Evolutionary conservation across 2,113 vertebrate genomes (phyloP).

Genomic region (Hippolais icterina): DNA sequence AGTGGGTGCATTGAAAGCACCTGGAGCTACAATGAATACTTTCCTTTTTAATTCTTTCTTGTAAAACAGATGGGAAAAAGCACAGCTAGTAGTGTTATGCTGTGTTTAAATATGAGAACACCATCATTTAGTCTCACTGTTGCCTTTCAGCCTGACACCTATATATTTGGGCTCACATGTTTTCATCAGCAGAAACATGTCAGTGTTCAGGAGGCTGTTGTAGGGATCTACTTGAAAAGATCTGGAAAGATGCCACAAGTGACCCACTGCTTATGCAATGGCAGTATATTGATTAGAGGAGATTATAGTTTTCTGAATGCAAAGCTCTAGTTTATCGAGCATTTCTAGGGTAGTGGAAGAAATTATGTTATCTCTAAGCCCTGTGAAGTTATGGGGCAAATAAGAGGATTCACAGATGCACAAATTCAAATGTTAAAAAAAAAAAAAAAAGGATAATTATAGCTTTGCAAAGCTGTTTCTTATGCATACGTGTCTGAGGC

Average conservation of each 20-base stretch:
- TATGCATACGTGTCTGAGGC: background rate
- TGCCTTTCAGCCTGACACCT: conserved; percentile 8
- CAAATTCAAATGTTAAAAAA: background rate
- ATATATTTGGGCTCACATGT: background rate
- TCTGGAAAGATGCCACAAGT: background rate
- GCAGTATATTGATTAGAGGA: background rate
- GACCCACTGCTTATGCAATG: background rate
- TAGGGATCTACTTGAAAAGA: background rate
- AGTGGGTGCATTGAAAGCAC: conserved; percentile 32
- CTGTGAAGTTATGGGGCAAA: background rate
- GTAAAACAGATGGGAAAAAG: conserved; percentile 30
- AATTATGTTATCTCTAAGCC: background rate
- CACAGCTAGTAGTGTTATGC: background rate
- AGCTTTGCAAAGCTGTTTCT: background rate
- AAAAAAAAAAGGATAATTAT: background rate
- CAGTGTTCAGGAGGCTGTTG: background rate
- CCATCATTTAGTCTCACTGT: background rate
- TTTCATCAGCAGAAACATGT: background rate
- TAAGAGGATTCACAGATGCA: background rate
- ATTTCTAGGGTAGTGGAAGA: background rate
- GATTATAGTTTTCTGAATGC: background rate
- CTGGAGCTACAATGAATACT: background rate
- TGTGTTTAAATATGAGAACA: background rate
- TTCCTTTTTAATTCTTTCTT: background rate
- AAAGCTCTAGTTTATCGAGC: background rate